These are phyloP conservation scores for Acanthochromis polyacanthus DNA, from an alignment of 2,113 vertebrate species.

Conservation along the genomic window DNA sequence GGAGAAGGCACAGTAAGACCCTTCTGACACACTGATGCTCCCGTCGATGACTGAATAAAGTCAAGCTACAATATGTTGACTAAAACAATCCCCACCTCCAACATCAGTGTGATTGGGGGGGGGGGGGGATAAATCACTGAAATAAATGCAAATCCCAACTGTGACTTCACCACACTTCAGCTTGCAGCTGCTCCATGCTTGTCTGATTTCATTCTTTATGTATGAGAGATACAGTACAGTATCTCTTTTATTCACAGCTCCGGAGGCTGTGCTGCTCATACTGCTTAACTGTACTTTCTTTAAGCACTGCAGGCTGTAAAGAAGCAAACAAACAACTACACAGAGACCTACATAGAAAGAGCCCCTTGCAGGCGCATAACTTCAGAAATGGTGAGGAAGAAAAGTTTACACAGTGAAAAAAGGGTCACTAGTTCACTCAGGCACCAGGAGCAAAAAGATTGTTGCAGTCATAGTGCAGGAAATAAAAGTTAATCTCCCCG, in stretches of 20 bases:
- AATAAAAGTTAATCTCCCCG: too few species aligned
- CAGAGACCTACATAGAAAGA: neutral
- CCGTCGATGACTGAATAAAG: slow-evolving; percentile 1
- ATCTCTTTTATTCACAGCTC: slow-evolving; percentile 18
- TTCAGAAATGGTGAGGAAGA: neutral
- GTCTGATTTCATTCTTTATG: slow-evolving; percentile 45
- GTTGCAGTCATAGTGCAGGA: neutral
- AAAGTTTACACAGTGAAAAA: slow-evolving; percentile 11
- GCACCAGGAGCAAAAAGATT: neutral
- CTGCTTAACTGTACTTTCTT: neutral
- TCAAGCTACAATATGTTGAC: neutral
- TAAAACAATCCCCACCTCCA: neutral
- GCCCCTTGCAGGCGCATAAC: neutral
- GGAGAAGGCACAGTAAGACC: neutral
- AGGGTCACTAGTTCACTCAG: neutral
- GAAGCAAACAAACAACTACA: slow-evolving; percentile 23
- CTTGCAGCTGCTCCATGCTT: slow-evolving; percentile 10
- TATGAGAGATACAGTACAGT: slow-evolving; percentile 35
- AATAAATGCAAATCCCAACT: slow-evolving; percentile 37
- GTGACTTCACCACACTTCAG: slow-evolving; percentile 13
- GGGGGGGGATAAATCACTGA: neutral
- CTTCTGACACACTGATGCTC: slow-evolving; percentile 9
- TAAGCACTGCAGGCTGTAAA: slow-evolving; percentile 4
- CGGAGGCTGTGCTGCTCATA: neutral
- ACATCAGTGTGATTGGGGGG: too few species aligned